Percentiles rank a stretch among this genome's conserved stretches.
These are phyloP conservation scores for Nemapogon koenigi DNA, from an alignment of 2,888 invertebrate genomes.

Conservation along the genomic window DNA sequence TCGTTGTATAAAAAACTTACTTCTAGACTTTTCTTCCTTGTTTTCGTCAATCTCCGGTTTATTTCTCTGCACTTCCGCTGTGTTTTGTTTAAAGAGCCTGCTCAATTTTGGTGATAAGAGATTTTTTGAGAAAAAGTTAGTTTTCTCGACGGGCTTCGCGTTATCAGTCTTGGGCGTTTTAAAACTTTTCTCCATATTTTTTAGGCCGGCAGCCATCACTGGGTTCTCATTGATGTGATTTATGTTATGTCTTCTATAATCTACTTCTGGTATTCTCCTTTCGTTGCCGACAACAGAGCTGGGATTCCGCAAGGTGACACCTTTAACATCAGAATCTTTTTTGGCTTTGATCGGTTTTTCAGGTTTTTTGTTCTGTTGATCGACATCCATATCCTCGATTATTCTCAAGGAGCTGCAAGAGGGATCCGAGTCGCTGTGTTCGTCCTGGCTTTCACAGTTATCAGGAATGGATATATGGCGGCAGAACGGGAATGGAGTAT, in stretches of 20 bases:
- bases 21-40: conserved; percentile 38
- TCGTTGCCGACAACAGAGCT: conserved; percentile 39
- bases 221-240: background rate
- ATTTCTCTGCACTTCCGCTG: conserved; percentile 28
- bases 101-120: conserved; percentile 50
- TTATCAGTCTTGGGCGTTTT: conserved; percentile 19
- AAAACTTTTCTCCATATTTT: conserved; percentile 22
- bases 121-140: conserved; percentile 42
- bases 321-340: no score
- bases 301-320: conserved; percentile 23
- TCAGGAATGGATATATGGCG: conserved; percentile 40
- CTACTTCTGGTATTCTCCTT: no score
- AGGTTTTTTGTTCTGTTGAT: conserved; percentile 25
- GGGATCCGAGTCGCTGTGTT: conserved; percentile 24
- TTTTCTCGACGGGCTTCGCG: conserved; percentile 27
- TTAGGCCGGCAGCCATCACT: conserved; percentile 25
- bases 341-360: conserved; percentile 28
- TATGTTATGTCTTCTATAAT: conserved; percentile 21
- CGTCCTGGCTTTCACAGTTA: conserved; percentile 19
- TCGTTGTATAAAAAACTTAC: conserved; percentile 48
- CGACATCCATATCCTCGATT: conserved; percentile 26
- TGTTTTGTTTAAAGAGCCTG: conserved; percentile 42
- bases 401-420: conserved; percentile 24
- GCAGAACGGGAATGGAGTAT: conserved; percentile 28
- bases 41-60: conserved; percentile 26